A percentile compares a stretch with the other conserved stretches of the same genome.
Conservation (phyloP, 2,113 vertebrate species). For the Peucedramus taeniatus region DNA sequence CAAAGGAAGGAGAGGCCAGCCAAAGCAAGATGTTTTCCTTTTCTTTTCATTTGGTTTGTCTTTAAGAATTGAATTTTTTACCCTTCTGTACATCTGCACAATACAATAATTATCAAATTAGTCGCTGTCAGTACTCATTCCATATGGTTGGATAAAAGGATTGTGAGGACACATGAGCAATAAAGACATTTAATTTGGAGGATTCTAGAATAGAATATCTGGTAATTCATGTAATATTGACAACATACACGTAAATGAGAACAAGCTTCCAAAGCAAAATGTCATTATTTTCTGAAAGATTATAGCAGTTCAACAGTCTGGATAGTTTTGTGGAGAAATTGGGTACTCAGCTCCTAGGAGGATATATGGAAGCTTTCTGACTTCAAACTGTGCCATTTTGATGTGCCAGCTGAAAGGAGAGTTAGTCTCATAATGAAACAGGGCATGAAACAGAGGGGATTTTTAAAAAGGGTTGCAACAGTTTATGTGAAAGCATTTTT, state of each 20-base stretch:
- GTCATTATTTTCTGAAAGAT: neutral
- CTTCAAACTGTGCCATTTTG: neutral
- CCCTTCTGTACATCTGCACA: neutral
- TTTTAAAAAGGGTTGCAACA: neutral
- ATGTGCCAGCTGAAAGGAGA: neutral
- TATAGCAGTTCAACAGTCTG: neutral
- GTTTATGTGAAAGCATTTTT: neutral
- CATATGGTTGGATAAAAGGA: neutral
- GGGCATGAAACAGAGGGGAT: neutral
- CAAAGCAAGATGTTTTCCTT: neutral
- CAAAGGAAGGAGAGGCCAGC: neutral
- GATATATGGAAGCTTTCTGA: neutral
- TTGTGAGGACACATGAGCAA: accelerated
- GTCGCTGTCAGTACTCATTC: neutral
- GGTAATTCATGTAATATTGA: neutral
- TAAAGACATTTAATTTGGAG: neutral
- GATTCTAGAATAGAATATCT: neutral
- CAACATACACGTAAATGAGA: neutral
- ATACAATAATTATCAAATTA: neutral
- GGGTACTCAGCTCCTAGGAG: neutral
- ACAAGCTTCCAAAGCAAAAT: neutral
- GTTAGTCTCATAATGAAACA: neutral
- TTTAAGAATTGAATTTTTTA: neutral
- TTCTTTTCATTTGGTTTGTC: neutral
- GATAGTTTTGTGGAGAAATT: neutral